Conservation (phyloP, 2,888 invertebrate genomes). For the Apoda limacodes region DNA sequence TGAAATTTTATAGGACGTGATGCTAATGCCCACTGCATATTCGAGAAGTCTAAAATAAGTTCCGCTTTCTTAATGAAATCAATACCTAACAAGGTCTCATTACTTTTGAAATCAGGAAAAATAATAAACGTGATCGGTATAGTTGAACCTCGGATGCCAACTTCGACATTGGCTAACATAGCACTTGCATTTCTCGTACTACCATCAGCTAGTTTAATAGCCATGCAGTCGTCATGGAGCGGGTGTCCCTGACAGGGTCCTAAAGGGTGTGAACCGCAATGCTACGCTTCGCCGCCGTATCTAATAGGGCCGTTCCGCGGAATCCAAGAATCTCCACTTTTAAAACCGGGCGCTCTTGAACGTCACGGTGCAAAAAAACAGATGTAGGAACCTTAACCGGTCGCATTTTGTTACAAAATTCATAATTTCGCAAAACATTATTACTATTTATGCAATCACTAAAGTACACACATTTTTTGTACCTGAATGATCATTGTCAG, state of each 20-base stretch:
- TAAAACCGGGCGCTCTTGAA: conserved; percentile 1
- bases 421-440: background rate
- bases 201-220: conserved; percentile 6
- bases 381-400: conserved; percentile 3
- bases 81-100: conserved; percentile 8
- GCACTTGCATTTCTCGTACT: background rate
- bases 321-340: conserved; percentile 4
- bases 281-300: conserved; percentile 9
- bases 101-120: conserved; percentile 5
- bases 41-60: no score
- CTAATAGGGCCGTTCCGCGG: conserved; percentile 6
- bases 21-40: no score
- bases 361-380: no score
- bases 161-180: conserved; percentile 1
- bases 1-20: no score
- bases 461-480: background rate
- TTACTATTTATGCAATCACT: no score
- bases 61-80: no score
- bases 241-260: background rate
- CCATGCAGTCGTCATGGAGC: no score
- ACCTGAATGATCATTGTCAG: no score
- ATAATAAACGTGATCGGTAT: conserved; percentile 4
- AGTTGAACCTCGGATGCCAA: no score
- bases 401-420: conserved; percentile 4
- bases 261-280: conserved; percentile 9